Conservation (phyloP, 2,113 vertebrate genomes). For the Caloenas nicobarica region DNA sequence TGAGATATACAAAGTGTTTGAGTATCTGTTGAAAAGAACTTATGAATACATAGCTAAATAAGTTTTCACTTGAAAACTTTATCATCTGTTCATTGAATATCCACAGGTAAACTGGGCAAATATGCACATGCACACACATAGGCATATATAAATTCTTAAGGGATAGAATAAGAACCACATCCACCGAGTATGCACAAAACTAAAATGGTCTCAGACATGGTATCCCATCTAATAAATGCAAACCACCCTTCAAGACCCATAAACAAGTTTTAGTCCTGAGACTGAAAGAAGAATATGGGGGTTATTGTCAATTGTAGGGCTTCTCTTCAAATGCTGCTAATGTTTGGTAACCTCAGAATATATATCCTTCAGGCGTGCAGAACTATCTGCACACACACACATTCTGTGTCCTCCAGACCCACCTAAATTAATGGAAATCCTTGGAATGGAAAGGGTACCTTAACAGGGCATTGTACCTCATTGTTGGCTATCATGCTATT, state of each 20-base stretch:
- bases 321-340: not conserved
- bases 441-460: not conserved
- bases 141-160: not conserved
- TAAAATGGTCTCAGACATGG: not conserved
- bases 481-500: not conserved
- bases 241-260: not conserved
- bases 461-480: not conserved
- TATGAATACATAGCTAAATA: not conserved
- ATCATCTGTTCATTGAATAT: not conserved
- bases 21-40: not conserved
- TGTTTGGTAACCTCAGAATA: not conserved
- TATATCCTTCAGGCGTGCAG: not conserved
- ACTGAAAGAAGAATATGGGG: not conserved
- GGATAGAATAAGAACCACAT: not conserved
- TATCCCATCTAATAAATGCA: not conserved
- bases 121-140: fast-evolving
- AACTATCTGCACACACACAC: fast-evolving
- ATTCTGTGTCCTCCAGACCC: not conserved
- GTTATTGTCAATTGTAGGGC: not conserved
- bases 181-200: not conserved
- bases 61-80: not conserved
- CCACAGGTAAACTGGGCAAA: not conserved
- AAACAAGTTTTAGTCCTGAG: not conserved
- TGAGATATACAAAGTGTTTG: not conserved
- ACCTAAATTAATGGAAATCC: not conserved